phyloP scores from a whole-genome alignment of 2,113 vertebrate species.

The crab-eating macaque (Macaca fascicularis) region T2T-MFA8v1.1 NC_088378.1:120158501-120159000 shows the following conservation, averaged over 20 bases:
- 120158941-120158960: neutral
- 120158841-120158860: neutral
- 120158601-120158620: neutral
- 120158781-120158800: neutral
- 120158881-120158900: neutral
- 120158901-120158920: neutral
- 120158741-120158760: constrained; percentile 20
- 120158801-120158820: neutral
- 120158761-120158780: neutral
- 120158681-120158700: neutral
- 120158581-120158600: neutral
- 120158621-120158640: neutral
- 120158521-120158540: neutral
- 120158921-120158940: neutral
- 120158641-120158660: neutral
- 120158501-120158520: neutral
- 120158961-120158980: neutral
- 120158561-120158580: neutral
- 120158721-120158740: neutral
- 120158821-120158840: neutral
- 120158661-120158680: neutral
- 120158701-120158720: neutral
- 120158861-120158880: neutral
- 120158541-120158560: neutral
- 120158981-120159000: neutral